Base-by-base conservation (phyloP, 2,113 vertebrate genomes). In the Campylorhamphus procurvoides region DNA sequence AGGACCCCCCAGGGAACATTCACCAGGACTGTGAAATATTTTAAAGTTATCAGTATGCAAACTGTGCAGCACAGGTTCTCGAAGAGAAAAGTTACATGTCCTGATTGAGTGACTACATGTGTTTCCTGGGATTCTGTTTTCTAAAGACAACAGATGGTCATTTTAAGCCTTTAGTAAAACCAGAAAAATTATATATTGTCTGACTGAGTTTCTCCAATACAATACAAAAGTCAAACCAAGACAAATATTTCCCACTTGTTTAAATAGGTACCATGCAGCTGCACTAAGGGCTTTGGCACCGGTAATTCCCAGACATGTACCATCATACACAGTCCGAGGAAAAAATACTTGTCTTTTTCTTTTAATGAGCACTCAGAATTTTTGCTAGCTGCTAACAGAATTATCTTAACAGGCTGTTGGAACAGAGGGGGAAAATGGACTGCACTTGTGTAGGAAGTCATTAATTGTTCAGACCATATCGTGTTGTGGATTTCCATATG, bases 321-420 rank as follows among this genome's bases (percentile, higher is more conserved):
- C 53, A 77, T 74, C 46, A 35, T 74, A 74, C 27, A 91, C 35
- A n/a, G 33, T 83, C 55, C 42, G 12, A 83, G n/a, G 49, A 33
- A 74, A 78, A 80, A 93, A 63, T 72, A 69, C 58, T 76, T 24
- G 52, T 60, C 20, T 82, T 76, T 92, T 95, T 92, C 77, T 95
- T 97, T 91, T 96, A 91, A 95, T 91, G 53, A 71, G 85, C 60
- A 95, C 49, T 95, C 93, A 71, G 79, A 74, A 53, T 49, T 72
- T 95, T 96, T 94, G 49, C 47, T 94, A 77, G 66, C 71, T 96
- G 88, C 92, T 91, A 80, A 89, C 25, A 92, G 84, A 77, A 84
- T 96, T 96, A 96, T 91, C 97, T 93, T 89, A 89, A 95, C 80
- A 95, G 92, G 74, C 53, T 84, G 86, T 82, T 92, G 93, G 94